A percentile compares a stretch with the other conserved stretches of the same genome.
These are phyloP conservation scores for Agrilus planipennis DNA, from an alignment of 1,140 invertebrate genomes.

Conservation along the genomic window DNA sequence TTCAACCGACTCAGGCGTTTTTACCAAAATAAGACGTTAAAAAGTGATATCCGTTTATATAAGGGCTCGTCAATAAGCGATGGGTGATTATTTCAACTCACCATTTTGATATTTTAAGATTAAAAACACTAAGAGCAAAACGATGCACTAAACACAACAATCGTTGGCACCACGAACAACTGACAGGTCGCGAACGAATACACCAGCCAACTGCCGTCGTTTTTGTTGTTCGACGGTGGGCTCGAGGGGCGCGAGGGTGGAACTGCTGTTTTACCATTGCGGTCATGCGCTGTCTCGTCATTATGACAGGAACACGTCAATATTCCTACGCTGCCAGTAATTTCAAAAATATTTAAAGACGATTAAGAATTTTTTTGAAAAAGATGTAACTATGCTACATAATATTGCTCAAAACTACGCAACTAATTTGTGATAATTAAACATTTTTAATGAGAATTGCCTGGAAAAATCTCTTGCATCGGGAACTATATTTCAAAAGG, in stretches of 20 bases:
- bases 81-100: conserved; percentile 37
- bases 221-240: conserved; percentile 24
- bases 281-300: conserved; percentile 28
- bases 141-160: conserved; percentile 23
- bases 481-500: conserved; percentile 41
- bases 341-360: no score
- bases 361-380: no score
- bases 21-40: not conserved
- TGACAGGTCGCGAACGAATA: conserved; percentile 6
- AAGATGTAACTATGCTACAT: not conserved
- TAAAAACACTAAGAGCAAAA: conserved; percentile 8
- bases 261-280: conserved; percentile 20
- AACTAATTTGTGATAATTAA: not conserved
- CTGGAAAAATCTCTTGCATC: conserved; percentile 4
- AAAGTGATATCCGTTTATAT: not conserved
- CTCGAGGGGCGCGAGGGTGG: conserved; percentile 13
- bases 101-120: conserved; percentile 40
- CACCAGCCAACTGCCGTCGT: conserved; percentile 17
- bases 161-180: conserved; percentile 33
- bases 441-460: not conserved
- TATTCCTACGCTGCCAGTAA: conserved; percentile 26
- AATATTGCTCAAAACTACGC: not conserved
- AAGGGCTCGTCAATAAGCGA: not conserved
- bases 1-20: conserved; percentile 11
- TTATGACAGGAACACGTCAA: conserved; percentile 31